Percentiles rank a stretch among this genome's conserved stretches.
Evolutionary conservation across 2,797 vertebrate genomes (phyloP).

Genomic region (Xiphophorus birchmanni): DNA sequence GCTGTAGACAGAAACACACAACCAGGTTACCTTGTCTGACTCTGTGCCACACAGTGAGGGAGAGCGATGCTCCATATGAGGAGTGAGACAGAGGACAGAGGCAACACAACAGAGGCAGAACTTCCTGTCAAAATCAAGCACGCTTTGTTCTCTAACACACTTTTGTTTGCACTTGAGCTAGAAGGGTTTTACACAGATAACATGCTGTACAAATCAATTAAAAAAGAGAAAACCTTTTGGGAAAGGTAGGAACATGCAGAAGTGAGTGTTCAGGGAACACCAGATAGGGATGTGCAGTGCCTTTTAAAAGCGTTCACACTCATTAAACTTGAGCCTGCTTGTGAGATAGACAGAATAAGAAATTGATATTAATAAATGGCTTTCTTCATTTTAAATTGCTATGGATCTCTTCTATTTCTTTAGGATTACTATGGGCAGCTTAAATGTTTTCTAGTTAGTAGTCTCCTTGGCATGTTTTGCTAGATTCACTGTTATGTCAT

Average conservation of each 20-base stretch:
- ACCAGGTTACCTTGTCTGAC: constrained; percentile 39
- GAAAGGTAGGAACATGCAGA: background rate
- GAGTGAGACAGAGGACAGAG: constrained; percentile 40
- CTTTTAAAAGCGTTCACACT: background rate
- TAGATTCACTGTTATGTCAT: background rate
- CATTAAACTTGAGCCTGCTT: background rate
- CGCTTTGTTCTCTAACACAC: background rate
- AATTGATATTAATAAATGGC: background rate
- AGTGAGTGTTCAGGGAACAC: background rate
- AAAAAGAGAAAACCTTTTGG: background rate
- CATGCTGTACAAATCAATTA: background rate
- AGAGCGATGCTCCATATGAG: constrained; percentile 42
- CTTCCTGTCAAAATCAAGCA: constrained; percentile 17
- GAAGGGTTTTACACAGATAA: background rate
- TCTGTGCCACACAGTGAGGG: constrained; percentile 47
- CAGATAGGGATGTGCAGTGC: background rate
- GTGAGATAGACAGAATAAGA: background rate
- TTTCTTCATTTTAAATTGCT: background rate
- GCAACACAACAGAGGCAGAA: constrained; percentile 25
- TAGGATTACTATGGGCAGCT: background rate
- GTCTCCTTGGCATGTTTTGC: background rate
- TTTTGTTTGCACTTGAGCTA: background rate
- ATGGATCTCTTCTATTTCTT: background rate
- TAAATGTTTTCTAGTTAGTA: background rate
- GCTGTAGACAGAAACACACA: constrained; percentile 52